Base-by-base conservation (phyloP, 2,113 vertebrate genomes). In the Alethe castanea region DNA sequence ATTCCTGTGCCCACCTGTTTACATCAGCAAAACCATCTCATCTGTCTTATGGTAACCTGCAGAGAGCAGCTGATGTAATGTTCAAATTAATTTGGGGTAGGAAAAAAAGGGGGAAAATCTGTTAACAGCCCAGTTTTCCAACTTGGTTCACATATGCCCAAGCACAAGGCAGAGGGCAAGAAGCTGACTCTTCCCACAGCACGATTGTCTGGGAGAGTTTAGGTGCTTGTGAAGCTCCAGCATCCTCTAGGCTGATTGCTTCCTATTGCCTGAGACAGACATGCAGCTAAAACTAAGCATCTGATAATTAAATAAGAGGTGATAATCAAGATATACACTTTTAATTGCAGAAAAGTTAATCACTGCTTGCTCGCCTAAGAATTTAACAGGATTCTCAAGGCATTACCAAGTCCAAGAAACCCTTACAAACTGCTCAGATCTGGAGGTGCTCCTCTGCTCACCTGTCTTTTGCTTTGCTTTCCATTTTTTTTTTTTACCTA, bases 271-370 rank as follows among this genome's bases (percentile, higher is more conserved):
- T n/a, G 48, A 93, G 64, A 78, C 33, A 86, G 14, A 17, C 33
- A 50, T 3, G 6, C 71, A 81, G 69, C 59, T 70, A 78, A 67
- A 83, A 66, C 28, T 9, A 92, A 64, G 67, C 48, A 81, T 33
- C 61, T 92, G 76, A 81, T 84, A 90, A 88, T 90, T 73, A 87
- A 92, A 38, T 52, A 82, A 80, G 59, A 94, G 42, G 80, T 81
- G 56, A 88, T 81, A 93, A 88, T 59, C 64, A 66, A 83, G 56
- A 94, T 56, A 83, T 0, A 84, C 40, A 79, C 50, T 86, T 92
- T 74, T 36, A 94, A 47, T 12, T 78, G 60, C 19, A 52, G 71
- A 73, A 90, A 88, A 85, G 73, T 59, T 73, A 86, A 94, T 70
- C 7, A 8, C 40, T 90, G 31, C 18, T 90, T 60, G 35, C 79